Conservation (phyloP, 1,140 invertebrate species). For the Gryllus bimaculatus region DNA sequence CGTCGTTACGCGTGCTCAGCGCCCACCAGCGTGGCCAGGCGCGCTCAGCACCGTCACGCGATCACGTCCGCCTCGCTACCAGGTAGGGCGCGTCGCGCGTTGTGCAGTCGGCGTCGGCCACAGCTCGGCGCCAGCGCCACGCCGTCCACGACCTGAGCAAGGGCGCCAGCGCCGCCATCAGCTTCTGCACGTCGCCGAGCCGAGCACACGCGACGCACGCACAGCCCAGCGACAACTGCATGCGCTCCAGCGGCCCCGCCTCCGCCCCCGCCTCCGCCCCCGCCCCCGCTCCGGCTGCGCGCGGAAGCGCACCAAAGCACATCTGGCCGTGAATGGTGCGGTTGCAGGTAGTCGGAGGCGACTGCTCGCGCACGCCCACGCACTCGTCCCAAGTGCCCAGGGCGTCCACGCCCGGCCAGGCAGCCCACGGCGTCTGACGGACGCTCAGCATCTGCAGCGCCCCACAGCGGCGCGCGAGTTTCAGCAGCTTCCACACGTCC, state of each 20-base stretch:
- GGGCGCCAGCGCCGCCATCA: not conserved
- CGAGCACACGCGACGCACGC: not conserved
- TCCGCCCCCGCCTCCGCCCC: too few species aligned
- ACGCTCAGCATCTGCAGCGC: too few species aligned
- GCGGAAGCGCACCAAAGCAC: too few species aligned
- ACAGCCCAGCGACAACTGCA: not conserved
- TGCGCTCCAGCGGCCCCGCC: not conserved
- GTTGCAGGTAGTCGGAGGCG: too few species aligned
- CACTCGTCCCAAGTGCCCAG: too few species aligned
- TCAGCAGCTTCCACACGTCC: too few species aligned
- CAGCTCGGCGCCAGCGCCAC: not conserved
- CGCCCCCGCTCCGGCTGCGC: too few species aligned
- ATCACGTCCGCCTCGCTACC: not conserved
- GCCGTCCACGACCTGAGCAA: not conserved
- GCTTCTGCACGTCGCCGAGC: not conserved
- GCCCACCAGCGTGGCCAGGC: not conserved
- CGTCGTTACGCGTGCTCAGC: not conserved
- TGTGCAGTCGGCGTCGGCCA: not conserved
- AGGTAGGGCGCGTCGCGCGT: not conserved
- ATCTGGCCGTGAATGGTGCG: too few species aligned
- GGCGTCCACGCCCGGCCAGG: too few species aligned
- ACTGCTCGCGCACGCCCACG: too few species aligned
- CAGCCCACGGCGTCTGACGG: too few species aligned
- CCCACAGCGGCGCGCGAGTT: too few species aligned
- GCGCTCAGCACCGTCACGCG: not conserved